A percentile compares a stretch with the other conserved stretches of the same genome.
Evolutionary conservation across 2,888 invertebrate species (phyloP).

Genomic region (Pyralis farinalis): DNA sequence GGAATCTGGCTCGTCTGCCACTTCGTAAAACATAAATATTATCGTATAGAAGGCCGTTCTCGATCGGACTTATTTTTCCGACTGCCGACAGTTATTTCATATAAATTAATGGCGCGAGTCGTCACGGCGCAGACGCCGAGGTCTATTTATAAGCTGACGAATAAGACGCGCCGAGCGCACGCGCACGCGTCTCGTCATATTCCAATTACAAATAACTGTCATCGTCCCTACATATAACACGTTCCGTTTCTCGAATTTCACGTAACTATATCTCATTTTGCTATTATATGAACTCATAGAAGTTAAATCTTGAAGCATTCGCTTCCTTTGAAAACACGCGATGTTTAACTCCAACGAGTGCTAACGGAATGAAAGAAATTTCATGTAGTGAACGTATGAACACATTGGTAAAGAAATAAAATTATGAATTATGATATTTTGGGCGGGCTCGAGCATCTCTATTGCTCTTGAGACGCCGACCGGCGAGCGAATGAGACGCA

Average conservation of each 20-base stretch:
- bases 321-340: background rate
- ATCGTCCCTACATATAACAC: slow-evolving; percentile 60
- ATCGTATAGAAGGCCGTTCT: slow-evolving; percentile 73
- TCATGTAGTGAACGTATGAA: slow-evolving; percentile 38
- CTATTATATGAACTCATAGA: slow-evolving; percentile 33
- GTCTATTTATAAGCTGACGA: slow-evolving; percentile 80
- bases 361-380: slow-evolving; percentile 52
- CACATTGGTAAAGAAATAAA: slow-evolving; percentile 61
- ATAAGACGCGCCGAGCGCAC: slow-evolving; percentile 76
- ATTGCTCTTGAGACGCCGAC: slow-evolving; percentile 40
- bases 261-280: slow-evolving; percentile 40
- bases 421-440: slow-evolving; percentile 79
- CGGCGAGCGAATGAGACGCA: slow-evolving; percentile 60
- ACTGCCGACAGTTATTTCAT: slow-evolving; percentile 81
- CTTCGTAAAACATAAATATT: slow-evolving; percentile 79
- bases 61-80: slow-evolving; percentile 77
- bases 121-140: slow-evolving; percentile 78
- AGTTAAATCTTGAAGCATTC: background rate
- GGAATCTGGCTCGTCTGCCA: slow-evolving; percentile 49
- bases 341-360: slow-evolving; percentile 18
- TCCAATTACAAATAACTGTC: slow-evolving; percentile 80
- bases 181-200: slow-evolving; percentile 77
- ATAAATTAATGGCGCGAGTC: slow-evolving; percentile 81
- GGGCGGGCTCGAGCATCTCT: slow-evolving; percentile 56
- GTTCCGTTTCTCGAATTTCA: slow-evolving; percentile 46